These are phyloP conservation scores for Lysandra bellargus DNA, from an alignment of 2,888 invertebrate genomes.

Conservation along the genomic window DNA sequence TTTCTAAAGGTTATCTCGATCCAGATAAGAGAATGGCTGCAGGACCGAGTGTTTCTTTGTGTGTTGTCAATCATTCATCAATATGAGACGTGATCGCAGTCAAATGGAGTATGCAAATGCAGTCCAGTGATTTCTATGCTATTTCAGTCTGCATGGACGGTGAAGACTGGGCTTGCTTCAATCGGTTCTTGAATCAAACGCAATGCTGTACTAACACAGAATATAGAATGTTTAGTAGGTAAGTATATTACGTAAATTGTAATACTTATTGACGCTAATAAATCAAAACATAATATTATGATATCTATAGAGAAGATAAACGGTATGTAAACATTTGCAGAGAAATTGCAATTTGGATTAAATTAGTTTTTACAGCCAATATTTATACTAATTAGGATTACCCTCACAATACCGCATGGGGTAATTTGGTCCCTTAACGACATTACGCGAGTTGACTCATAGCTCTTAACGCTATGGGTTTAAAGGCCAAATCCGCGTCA, in stretches of 20 bases:
- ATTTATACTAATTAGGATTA: constrained; percentile 60
- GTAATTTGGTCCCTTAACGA: constrained; percentile 34
- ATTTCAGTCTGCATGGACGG: not conserved
- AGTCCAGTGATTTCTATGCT: not conserved
- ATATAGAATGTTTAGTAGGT: not conserved
- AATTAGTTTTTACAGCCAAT: constrained; percentile 51
- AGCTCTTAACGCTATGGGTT: constrained; percentile 40
- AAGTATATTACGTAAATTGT: no score
- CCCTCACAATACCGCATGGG: constrained; percentile 44
- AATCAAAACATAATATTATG: not conserved
- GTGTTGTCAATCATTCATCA: constrained; percentile 60
- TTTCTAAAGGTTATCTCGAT: constrained; percentile 52
- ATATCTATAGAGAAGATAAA: not conserved
- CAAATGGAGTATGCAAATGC: constrained; percentile 24
- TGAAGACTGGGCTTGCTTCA: not conserved
- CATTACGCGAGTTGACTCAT: constrained; percentile 34
- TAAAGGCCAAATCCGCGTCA: constrained; percentile 46
- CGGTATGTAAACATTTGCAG: constrained; percentile 27
- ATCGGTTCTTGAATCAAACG: not conserved
- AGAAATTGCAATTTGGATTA: constrained; percentile 16
- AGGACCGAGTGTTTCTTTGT: constrained; percentile 56
- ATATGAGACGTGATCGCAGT: constrained; percentile 44
- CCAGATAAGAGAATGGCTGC: constrained; percentile 49
- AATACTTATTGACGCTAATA: not conserved
- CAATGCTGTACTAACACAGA: no score